phyloP scores from a whole-genome alignment of 2,888 invertebrate species.

The Diplolepis rosae region DNA sequence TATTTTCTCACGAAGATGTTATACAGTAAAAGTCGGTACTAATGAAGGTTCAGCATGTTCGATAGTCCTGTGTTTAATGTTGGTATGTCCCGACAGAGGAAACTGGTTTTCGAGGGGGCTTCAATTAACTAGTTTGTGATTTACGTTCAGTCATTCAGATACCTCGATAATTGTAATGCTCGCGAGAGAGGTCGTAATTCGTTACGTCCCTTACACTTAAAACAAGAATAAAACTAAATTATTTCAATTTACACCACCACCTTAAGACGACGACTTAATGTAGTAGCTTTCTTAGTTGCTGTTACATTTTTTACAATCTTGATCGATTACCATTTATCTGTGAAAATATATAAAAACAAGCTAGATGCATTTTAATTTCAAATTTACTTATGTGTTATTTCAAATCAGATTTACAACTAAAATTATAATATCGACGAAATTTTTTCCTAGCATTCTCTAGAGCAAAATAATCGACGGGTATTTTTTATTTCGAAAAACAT shows the following conservation, averaged over 20 bases:
- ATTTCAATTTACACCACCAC: not conserved
- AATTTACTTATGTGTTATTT: too few relatives aligned
- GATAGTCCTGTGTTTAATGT: constrained; percentile 17
- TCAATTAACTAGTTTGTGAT: constrained; percentile 48
- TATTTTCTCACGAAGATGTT: not conserved
- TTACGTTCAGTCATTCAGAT: constrained; percentile 46
- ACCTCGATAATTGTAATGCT: constrained; percentile 38
- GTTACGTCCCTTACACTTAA: not conserved
- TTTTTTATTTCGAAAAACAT: too few relatives aligned
- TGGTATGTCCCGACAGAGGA: constrained; percentile 12
- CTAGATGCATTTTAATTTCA: too few relatives aligned
- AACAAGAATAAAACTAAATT: not conserved
- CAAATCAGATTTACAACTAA: too few relatives aligned
- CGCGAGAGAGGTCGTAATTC: not conserved
- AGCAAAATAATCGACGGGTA: too few relatives aligned
- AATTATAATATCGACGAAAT: too few relatives aligned
- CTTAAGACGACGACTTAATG: not conserved
- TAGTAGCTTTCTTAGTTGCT: not conserved
- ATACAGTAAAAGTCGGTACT: not conserved
- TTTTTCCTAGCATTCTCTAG: too few relatives aligned
- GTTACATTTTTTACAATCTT: not conserved
- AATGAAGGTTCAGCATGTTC: constrained; percentile 17
- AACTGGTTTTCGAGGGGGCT: constrained; percentile 48
- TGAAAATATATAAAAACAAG: too few relatives aligned
- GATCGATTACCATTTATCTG: not conserved